A percentile compares a stretch with the other conserved stretches of the same genome.
These are phyloP conservation scores for Steromphala cineraria DNA, from an alignment of 2,888 invertebrate species.

Conservation along the genomic window DNA sequence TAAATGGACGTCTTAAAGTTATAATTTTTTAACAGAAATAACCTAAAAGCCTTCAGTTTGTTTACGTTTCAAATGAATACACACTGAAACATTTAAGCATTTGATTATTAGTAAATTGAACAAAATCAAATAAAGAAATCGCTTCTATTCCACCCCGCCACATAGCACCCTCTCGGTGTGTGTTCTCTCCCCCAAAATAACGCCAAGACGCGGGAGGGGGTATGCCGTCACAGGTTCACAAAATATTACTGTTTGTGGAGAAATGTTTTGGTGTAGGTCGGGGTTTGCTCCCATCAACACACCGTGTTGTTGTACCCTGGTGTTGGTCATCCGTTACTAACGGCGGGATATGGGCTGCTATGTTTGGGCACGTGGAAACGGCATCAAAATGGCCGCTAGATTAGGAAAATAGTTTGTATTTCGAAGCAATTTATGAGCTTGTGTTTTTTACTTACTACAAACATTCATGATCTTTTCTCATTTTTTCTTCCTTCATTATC, in stretches of 20 bases:
- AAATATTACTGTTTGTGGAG: constrained; percentile 20
- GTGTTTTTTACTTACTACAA: constrained; percentile 13
- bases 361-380: constrained; percentile 34
- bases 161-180: neutral
- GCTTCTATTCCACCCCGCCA: too few relatives aligned
- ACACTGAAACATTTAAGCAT: too few relatives aligned
- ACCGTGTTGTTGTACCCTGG: neutral
- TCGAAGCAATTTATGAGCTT: constrained; percentile 35
- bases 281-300: constrained; percentile 1
- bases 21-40: too few relatives aligned
- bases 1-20: too few relatives aligned
- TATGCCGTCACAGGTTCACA: neutral
- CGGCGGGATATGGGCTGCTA: constrained; percentile 9
- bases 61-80: too few relatives aligned
- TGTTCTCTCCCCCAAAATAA: neutral
- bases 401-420: constrained; percentile 41
- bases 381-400: constrained; percentile 28
- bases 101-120: too few relatives aligned
- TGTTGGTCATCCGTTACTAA: constrained; percentile 8
- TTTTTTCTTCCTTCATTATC: constrained; percentile 16
- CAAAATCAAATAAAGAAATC: too few relatives aligned
- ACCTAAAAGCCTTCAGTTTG: too few relatives aligned
- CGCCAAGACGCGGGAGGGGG: neutral
- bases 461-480: constrained; percentile 8
- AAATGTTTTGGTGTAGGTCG: neutral